Percentiles rank a stretch among this genome's conserved stretches.
These are phyloP conservation scores for Apamea crenata DNA, from an alignment of 2,888 invertebrate species.

Conservation along the genomic window DNA sequence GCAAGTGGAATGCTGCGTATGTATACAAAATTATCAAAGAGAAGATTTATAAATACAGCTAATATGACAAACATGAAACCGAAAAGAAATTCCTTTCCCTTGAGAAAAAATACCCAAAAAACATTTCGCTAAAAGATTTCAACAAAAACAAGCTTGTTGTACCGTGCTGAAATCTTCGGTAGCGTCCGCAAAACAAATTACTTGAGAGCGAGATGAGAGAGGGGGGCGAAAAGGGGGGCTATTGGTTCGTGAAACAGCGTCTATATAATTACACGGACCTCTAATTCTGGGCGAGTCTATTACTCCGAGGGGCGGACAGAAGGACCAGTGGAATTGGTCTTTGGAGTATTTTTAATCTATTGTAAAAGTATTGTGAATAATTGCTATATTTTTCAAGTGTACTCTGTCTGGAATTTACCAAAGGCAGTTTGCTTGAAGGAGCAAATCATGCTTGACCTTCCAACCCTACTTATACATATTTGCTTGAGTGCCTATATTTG, in stretches of 20 bases:
- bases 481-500: background rate
- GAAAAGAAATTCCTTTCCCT: constrained; percentile 7
- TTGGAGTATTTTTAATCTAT: constrained; percentile 7
- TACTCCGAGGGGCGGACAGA: constrained; percentile 35
- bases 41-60: background rate
- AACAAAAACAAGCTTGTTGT: constrained; percentile 60
- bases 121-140: constrained; percentile 53
- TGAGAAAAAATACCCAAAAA: constrained; percentile 22
- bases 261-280: constrained; percentile 68
- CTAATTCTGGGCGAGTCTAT: constrained; percentile 60
- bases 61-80: constrained; percentile 2
- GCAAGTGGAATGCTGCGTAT: background rate
- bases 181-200: constrained; percentile 67
- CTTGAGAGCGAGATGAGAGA: constrained; percentile 54
- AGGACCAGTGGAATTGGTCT: constrained; percentile 34
- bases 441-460: background rate
- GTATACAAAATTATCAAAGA: background rate
- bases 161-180: constrained; percentile 52
- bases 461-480: background rate
- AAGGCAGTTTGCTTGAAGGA: background rate
- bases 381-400: background rate
- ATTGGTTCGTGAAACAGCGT: constrained; percentile 68
- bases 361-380: constrained; percentile 1
- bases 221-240: constrained; percentile 20
- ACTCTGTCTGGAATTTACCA: background rate